phyloP scores from a whole-genome alignment of 2,113 vertebrate genomes.

The Misgurnus mizolepis region DNA sequence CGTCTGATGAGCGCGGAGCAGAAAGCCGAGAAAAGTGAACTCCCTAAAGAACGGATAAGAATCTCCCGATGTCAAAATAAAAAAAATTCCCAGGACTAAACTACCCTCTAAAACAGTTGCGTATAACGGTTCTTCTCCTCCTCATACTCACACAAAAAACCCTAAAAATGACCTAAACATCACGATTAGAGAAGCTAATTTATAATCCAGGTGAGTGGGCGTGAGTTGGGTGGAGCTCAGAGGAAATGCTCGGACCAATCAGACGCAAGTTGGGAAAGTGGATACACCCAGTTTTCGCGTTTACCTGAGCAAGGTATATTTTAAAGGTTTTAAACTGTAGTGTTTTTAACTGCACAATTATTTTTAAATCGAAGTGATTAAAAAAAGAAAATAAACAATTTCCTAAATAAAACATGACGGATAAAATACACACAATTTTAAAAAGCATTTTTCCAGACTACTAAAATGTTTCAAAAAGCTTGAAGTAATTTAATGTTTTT shows the following conservation, averaged over 20 bases:
- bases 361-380: too few species aligned
- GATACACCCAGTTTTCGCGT: neutral
- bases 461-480: neutral
- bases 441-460: too few species aligned
- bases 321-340: neutral
- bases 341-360: too few species aligned
- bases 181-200: neutral
- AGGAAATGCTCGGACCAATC: slow-evolving; percentile 49
- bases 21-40: neutral
- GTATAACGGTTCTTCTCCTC: neutral
- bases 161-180: neutral
- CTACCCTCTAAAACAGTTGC: neutral
- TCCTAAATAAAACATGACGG: too few species aligned
- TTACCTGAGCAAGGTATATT: neutral
- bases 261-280: slow-evolving; percentile 21
- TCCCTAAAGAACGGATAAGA: neutral
- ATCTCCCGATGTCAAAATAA: neutral
- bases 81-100: neutral
- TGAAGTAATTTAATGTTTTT: too few species aligned
- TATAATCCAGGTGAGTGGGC: slow-evolving; percentile 47
- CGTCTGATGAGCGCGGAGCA: neutral
- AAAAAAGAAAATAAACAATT: too few species aligned
- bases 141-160: neutral
- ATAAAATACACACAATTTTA: too few species aligned
- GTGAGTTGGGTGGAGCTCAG: slow-evolving; percentile 32